A percentile compares a stretch with the other conserved stretches of the same genome.
Evolutionary conservation across 2,888 invertebrate species (phyloP).

Genomic region (Elmis aenea): DNA sequence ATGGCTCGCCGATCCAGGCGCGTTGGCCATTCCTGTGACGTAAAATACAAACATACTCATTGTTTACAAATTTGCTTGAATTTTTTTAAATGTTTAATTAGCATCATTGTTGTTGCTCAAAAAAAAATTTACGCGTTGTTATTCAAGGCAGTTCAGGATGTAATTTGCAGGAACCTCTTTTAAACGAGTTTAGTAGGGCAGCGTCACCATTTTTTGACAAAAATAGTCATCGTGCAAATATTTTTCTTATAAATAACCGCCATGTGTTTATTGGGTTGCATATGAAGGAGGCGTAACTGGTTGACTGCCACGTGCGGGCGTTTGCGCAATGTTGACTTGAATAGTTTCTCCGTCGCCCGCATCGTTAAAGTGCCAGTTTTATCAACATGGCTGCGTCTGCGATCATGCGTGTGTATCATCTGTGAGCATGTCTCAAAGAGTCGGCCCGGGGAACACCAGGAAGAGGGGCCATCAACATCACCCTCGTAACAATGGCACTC

Average conservation of each 20-base stretch:
- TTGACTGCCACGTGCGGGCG: not conserved
- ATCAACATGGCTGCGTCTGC: constrained; percentile 60
- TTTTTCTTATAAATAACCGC: no score
- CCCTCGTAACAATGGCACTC: constrained; percentile 55
- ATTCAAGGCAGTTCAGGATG: no score
- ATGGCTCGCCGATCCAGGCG: constrained; percentile 24
- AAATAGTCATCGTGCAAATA: no score
- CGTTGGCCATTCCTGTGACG: constrained; percentile 19
- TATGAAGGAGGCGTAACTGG: constrained; percentile 4
- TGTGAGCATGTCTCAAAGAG: constrained; percentile 54
- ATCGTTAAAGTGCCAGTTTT: constrained; percentile 37
- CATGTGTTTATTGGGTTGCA: constrained; percentile 13
- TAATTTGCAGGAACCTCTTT: no score
- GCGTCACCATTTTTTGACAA: no score
- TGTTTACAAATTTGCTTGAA: no score
- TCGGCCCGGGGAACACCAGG: constrained; percentile 57
- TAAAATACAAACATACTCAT: constrained; percentile 12
- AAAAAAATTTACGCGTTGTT: no score
- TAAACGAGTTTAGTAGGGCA: no score
- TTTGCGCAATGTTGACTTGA: constrained; percentile 4
- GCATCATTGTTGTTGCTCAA: no score
- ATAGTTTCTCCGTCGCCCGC: constrained; percentile 1
- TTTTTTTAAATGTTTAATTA: no score
- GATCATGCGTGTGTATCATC: constrained; percentile 41
- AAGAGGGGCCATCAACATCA: constrained; percentile 73